These are phyloP conservation scores for Chironomus tepperi DNA, from an alignment of 1,140 invertebrate species.

Conservation along the genomic window DNA sequence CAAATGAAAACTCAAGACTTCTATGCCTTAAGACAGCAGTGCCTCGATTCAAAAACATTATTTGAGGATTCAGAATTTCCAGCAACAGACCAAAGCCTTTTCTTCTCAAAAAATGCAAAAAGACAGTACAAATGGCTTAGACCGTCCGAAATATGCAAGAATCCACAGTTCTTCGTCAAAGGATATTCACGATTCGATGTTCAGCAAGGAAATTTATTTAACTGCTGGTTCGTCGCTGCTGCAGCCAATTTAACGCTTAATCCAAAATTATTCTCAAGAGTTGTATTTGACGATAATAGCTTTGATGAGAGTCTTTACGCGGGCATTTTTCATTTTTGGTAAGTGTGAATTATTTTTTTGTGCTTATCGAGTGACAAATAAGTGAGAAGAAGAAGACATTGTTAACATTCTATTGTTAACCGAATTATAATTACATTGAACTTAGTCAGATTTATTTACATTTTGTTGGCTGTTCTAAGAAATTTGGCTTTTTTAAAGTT, in stretches of 20 bases:
- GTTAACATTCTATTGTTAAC: no score
- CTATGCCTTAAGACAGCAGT: constrained; percentile 57
- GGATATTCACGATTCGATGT: constrained; percentile 95
- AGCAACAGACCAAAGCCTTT: constrained; percentile 66
- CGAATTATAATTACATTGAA: not conserved
- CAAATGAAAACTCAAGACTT: constrained; percentile 61
- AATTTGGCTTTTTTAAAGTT: not conserved
- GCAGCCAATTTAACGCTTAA: constrained; percentile 90
- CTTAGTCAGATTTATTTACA: not conserved
- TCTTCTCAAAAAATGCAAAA: constrained; percentile 61
- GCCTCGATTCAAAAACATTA: constrained; percentile 56
- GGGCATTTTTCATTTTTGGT: constrained; percentile 90
- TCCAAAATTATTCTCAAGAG: constrained; percentile 78
- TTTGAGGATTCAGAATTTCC: constrained; percentile 88
- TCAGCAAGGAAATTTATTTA: constrained; percentile 92
- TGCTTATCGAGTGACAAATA: not conserved
- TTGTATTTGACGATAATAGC: constrained; percentile 90
- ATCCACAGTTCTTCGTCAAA: constrained; percentile 87
- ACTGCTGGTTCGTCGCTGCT: constrained; percentile 95
- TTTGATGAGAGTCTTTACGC: constrained; percentile 88
- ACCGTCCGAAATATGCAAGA: constrained; percentile 77
- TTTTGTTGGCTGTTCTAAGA: no score
- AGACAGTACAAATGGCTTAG: constrained; percentile 74
- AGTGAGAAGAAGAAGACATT: no score
- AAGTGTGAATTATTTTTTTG: constrained; percentile 28